Percentiles rank a stretch among this genome's conserved stretches.
Conservation (phyloP, 2,113 vertebrate species). For the Rostratula benghalensis region DNA sequence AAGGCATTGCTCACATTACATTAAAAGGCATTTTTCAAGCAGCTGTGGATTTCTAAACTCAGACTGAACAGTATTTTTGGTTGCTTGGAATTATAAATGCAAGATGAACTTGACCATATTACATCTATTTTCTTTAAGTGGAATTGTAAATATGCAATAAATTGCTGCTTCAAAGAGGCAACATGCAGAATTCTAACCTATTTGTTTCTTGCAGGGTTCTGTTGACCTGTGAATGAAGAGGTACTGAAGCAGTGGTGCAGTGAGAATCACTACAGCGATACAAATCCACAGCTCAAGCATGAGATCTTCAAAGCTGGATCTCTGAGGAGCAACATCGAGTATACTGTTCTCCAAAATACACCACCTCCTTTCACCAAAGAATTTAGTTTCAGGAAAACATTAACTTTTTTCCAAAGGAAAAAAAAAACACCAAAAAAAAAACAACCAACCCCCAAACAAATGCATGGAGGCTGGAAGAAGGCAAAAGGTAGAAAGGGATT, state of each 20-base stretch:
- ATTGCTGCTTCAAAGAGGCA: conserved; percentile 26
- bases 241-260: not conserved
- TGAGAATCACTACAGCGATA: not conserved
- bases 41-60: conserved; percentile 36
- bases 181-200: conserved; percentile 57
- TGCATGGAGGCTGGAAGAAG: not conserved
- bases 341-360: not conserved
- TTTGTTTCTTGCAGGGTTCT: conserved; percentile 34
- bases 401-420: not conserved
- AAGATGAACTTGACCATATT: conserved; percentile 21
- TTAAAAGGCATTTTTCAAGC: conserved; percentile 22
- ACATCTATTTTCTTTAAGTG: conserved; percentile 36
- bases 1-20: conserved; percentile 41
- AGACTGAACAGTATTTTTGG: not conserved
- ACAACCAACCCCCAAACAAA: not conserved
- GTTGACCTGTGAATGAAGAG: not conserved
- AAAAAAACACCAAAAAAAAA: not conserved
- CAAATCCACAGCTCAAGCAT: conserved; percentile 10
- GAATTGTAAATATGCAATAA: conserved; percentile 4
- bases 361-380: not conserved
- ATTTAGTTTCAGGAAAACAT: not conserved
- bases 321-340: not conserved
- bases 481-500: not conserved
- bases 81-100: conserved; percentile 14
- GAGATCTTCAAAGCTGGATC: not conserved